phyloP scores from a whole-genome alignment of 1,140 invertebrate genomes.

The Triops cancriformis region DNA sequence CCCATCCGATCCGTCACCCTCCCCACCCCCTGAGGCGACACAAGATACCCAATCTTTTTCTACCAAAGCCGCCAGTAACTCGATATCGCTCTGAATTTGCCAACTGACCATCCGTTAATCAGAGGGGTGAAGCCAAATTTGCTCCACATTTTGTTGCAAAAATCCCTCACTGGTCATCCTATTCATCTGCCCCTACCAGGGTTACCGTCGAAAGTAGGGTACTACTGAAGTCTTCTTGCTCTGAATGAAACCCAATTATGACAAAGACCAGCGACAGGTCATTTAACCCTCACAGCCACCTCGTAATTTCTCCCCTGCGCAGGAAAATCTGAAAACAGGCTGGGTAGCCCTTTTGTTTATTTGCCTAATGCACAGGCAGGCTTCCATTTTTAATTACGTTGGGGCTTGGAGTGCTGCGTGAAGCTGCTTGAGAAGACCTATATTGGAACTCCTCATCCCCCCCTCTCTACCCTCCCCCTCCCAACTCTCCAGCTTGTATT shows the following conservation, averaged over 20 bases:
- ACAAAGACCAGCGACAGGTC: constrained; percentile 7
- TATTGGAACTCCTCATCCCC: neutral
- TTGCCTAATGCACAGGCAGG: constrained; percentile 7
- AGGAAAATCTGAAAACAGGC: constrained; percentile 10
- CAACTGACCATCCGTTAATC: constrained; percentile 9
- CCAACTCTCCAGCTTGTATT: neutral
- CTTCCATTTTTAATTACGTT: constrained; percentile 1
- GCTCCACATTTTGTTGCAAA: constrained; percentile 6
- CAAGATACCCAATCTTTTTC: neutral
- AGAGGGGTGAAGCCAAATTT: neutral
- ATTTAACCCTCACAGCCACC: neutral
- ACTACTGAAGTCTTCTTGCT: neutral
- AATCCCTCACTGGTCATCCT: neutral
- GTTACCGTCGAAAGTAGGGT: neutral
- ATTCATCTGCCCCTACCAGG: neutral
- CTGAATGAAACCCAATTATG: neutral
- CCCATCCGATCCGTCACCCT: neutral
- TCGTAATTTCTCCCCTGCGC: neutral
- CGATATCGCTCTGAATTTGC: neutral
- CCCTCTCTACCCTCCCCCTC: neutral
- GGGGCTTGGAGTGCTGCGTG: neutral
- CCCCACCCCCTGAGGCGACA: neutral
- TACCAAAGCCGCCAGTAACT: neutral
- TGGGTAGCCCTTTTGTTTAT: constrained; percentile 5
- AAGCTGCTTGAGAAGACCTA: neutral